Evolutionary conservation across 37 sponge, comb jelly and placozoan species (phyloP), one percentile per base, ranked within the genome.

Genomic region (Beroe ovata): DNA sequence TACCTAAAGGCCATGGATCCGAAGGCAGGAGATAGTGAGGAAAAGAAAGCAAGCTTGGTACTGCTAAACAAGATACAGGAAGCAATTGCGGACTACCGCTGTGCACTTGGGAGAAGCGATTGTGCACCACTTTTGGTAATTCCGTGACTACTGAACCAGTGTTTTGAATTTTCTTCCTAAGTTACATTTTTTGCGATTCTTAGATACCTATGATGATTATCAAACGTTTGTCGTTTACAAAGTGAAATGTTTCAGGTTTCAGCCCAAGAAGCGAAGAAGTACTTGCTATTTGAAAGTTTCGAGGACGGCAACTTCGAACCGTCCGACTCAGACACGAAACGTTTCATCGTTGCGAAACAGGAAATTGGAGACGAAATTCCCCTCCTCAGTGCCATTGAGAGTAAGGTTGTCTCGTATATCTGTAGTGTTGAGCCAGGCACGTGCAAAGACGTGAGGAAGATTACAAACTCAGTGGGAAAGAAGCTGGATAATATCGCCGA

Each of bases 41-140:
- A 47, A 47, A 47, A 47, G 54, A 47, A 47, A 47, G 6, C 54
- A 11, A 47, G 54, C 54, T 16, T 47, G 54, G 54, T 47, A 11
- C 54, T 47, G 54, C 6, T 47, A 11, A 47, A 47, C 11, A 47
- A 47, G 54, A 47, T 47, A 16, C 54, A 47, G 36, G 69, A 29
- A 8, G 69, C 18, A 18, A 66, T 66, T 19, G 69, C 69, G 0
- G 32, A 66, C 36, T 66, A 66, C 35, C 25, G 69, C 36, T 66
- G 69, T 18, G 30, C 25, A 34, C 16, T 66, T 2, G 35, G 35
- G 16, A 37, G 69, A 30, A 37, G 32, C 19, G 69, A 66, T 37
- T 66, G 69, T 66, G 69, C 69, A 4, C 32, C 69, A 34, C 69
- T 66, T 8, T 11, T 25, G 69, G 69, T 66, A 66, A 47, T n/a